Base-by-base conservation (phyloP, 2,888 invertebrate species). In the Poecilus cupreus region DNA sequence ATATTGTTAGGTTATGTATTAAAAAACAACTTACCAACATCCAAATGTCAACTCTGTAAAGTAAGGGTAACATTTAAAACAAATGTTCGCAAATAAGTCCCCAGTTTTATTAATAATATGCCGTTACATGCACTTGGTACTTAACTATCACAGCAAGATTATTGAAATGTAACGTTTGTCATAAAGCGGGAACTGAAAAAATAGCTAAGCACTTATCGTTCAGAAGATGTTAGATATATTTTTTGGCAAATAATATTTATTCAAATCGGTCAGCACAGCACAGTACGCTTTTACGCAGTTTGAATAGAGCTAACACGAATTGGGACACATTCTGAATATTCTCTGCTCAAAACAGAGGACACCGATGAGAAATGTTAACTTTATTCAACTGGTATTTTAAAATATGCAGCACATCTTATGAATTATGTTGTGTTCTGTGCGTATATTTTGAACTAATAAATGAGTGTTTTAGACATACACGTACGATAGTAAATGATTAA, bases 121-220 rank as follows among this genome's bases (percentile, higher is more conserved):
- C 49, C 46, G 68, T 80, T 80, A 80, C 80, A 80, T 80, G 57
- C 72, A 72, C 22, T 72, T 75, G 26, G 75, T 51, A 49, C 51
- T 75, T 75, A 75, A 72, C 80, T 80, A 80, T 80, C 80, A 80
- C 80, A 80, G 80, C 80, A 80, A 80, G 72, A 80, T 80, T 79
- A 68, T 78, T 78, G 78, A 78, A 78, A 78, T 51, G 64, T 79
- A 79, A 72, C 72, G 72, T 46, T 75, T 80, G 5, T 70, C 16
- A 37, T 54, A 70, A 39, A 72, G 72, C 70, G 39, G 70, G 51
- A 80, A 80, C 57, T 57, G 18, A 72, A 51, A 46, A 37, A 49
- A 80, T 72, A 49, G 77, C 77, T 8, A 77, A 77, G 77, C 77
- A 77, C 43, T 39, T 11, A 24, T 8, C 74, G n/a, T 51, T 60